phyloP scores from a whole-genome alignment of 1,140 invertebrate species.

The Drosophila eugracilis region DNA sequence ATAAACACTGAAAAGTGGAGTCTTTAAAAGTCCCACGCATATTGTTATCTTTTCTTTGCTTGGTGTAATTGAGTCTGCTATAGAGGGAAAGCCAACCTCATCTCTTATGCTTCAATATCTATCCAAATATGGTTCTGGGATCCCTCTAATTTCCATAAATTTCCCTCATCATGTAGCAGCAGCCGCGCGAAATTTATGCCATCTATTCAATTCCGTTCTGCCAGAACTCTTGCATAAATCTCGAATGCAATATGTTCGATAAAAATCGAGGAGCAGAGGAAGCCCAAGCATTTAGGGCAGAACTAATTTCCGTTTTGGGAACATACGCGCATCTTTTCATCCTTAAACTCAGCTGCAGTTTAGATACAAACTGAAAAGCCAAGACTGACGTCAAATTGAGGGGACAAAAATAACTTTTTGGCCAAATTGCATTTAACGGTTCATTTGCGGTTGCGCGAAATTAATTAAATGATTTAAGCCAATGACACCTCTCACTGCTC shows the following conservation, averaged over 20 bases:
- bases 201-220: slow-evolving; percentile 23
- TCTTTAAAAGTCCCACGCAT: neutral
- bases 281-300: slow-evolving; percentile 18
- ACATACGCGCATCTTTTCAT: slow-evolving; percentile 27
- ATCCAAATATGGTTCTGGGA: neutral
- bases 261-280: slow-evolving; percentile 5
- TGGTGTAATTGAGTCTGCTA: slow-evolving; percentile 8
- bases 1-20: neutral
- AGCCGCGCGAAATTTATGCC: slow-evolving; percentile 63
- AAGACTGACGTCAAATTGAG: slow-evolving; percentile 40
- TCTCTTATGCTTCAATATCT: neutral
- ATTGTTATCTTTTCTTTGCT: neutral
- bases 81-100: neutral
- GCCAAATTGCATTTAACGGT: slow-evolving; percentile 38
- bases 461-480: slow-evolving; percentile 57
- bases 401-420: slow-evolving; percentile 29
- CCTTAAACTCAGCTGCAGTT: neutral
- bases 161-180: slow-evolving; percentile 27
- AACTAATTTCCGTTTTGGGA: slow-evolving; percentile 64
- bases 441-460: slow-evolving; percentile 47
- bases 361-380: neutral
- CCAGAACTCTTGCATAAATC: slow-evolving; percentile 62
- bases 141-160: slow-evolving; percentile 42
- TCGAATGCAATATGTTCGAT: slow-evolving; percentile 55
- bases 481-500: neutral